These are phyloP conservation scores for Heliconius melpomene DNA, from an alignment of 1,140 invertebrate genomes.

Conservation along the genomic window DNA sequence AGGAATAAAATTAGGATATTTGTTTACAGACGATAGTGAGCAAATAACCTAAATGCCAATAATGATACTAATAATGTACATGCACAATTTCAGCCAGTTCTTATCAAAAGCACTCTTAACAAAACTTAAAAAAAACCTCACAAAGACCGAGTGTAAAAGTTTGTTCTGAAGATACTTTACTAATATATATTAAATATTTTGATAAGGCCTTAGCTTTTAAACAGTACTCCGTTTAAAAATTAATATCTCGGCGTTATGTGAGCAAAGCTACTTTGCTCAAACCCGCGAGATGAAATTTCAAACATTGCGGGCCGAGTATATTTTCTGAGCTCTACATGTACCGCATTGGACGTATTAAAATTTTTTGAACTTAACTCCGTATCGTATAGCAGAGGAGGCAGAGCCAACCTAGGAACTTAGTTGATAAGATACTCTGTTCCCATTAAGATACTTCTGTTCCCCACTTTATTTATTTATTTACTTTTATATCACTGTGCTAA, in stretches of 20 bases:
- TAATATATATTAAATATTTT: neutral
- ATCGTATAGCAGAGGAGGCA: no score
- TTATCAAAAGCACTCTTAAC: neutral
- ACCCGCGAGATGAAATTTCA: constrained; percentile 21
- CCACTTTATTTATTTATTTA: no score
- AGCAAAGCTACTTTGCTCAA: constrained; percentile 12
- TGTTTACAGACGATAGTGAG: no score
- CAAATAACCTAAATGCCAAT: no score
- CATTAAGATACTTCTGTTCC: no score
- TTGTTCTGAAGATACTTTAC: neutral
- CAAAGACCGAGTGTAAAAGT: neutral
- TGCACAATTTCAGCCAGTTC: neutral
- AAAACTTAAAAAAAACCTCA: neutral
- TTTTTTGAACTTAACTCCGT: neutral
- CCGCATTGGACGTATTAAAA: neutral
- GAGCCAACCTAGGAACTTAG: no score
- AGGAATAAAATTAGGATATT: no score
- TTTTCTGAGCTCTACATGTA: constrained; percentile 16
- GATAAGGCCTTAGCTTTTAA: neutral
- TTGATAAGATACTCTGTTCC: no score
- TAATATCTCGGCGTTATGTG: constrained; percentile 14
- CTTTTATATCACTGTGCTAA: no score
- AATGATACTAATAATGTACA: no score
- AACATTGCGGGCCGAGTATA: constrained; percentile 19
- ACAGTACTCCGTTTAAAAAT: constrained; percentile 13